These are phyloP conservation scores for Helicoverpa armigera DNA, from an alignment of 1,140 invertebrate genomes.

Conservation along the genomic window DNA sequence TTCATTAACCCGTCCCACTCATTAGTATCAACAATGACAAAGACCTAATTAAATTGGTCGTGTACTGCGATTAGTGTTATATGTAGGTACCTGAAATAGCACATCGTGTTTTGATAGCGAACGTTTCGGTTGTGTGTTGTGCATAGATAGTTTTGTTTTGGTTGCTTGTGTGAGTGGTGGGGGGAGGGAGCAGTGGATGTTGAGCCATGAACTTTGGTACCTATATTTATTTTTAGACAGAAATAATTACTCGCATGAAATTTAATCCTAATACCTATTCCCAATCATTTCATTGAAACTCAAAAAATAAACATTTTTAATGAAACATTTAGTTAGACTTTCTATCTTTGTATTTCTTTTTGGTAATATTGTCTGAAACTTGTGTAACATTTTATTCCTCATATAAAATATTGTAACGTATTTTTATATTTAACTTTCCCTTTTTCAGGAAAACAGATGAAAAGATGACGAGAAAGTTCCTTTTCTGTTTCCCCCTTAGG, in stretches of 20 bases:
- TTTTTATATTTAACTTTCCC: constrained; percentile 45
- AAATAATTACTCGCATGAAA: background rate
- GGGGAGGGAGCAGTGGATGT: constrained; percentile 40
- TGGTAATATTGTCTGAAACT: background rate
- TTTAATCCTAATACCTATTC: no score
- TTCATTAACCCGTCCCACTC: constrained; percentile 42
- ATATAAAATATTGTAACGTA: background rate
- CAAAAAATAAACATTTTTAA: no score
- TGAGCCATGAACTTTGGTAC: constrained; percentile 20
- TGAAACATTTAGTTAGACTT: no score
- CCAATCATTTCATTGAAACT: no score
- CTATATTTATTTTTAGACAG: background rate
- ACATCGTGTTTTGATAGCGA: constrained; percentile 60
- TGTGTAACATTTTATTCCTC: background rate
- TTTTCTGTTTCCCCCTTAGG: constrained; percentile 80
- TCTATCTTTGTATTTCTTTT: background rate
- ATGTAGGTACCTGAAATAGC: constrained; percentile 65
- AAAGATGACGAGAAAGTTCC: constrained; percentile 83
- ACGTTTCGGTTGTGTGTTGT: constrained; percentile 62
- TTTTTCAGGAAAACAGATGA: constrained; percentile 67
- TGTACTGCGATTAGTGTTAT: constrained; percentile 52
- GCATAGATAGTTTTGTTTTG: constrained; percentile 49
- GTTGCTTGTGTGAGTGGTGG: background rate
- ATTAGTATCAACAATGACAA: constrained; percentile 10
- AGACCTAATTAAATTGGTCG: constrained; percentile 51